Evolutionary conservation across 2,797 vertebrate genomes (phyloP).

Genomic region (Parambassis ranga): DNA sequence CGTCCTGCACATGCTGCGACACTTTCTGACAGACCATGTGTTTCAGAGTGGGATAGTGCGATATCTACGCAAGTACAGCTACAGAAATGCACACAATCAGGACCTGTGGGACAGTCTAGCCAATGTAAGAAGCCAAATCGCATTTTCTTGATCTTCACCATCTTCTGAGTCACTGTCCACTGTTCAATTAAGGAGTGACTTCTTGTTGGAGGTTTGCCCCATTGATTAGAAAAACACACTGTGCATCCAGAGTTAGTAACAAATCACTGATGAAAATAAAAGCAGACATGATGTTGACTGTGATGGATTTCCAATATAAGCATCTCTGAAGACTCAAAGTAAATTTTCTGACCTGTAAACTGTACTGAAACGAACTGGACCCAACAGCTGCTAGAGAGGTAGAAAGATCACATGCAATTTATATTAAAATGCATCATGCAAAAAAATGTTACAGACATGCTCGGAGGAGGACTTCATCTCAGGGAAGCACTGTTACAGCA

Average conservation of each 20-base stretch:
- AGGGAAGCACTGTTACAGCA: conserved; percentile 80
- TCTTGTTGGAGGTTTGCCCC: no score
- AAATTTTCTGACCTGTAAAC: not conserved
- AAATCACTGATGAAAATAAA: not conserved
- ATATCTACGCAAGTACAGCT: conserved; percentile 83
- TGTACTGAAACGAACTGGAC: not conserved
- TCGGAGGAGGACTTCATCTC: conserved; percentile 81
- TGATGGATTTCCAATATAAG: conserved; percentile 5
- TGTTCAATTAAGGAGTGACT: no score
- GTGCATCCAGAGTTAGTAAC: not conserved
- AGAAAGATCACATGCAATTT: not conserved
- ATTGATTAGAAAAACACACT: not conserved
- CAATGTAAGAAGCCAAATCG: conserved; percentile 64
- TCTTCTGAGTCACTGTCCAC: no score
- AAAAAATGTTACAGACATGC: conserved; percentile 71
- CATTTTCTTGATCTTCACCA: not conserved
- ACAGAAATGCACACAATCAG: conserved; percentile 80
- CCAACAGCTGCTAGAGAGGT: not conserved
- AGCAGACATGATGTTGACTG: not conserved
- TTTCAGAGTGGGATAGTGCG: conserved; percentile 82
- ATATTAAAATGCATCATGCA: no score
- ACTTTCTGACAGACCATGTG: conserved; percentile 82
- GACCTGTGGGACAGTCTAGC: conserved; percentile 83
- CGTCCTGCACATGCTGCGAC: conserved; percentile 84
- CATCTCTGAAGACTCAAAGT: not conserved